Conservation (phyloP, 1,140 invertebrate species). For the Eurosta solidaginis region DNA sequence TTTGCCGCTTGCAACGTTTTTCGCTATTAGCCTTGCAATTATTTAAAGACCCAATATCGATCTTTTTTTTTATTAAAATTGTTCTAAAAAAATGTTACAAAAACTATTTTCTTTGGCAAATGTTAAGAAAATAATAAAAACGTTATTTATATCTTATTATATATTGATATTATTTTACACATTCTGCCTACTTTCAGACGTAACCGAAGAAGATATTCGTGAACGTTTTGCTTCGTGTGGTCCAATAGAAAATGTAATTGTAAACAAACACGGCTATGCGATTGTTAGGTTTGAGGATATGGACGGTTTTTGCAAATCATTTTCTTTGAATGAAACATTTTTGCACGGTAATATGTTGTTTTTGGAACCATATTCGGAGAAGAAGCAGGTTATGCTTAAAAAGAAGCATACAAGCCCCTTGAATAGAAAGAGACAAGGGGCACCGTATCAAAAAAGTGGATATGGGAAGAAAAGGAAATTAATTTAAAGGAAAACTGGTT, state of each 20-base stretch:
- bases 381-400: slow-evolving; percentile 36
- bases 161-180: neutral
- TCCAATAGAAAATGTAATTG: slow-evolving; percentile 38
- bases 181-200: slow-evolving; percentile 27
- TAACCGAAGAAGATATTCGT: slow-evolving; percentile 36
- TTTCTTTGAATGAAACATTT: slow-evolving; percentile 41
- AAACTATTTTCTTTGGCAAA: slow-evolving; percentile 39
- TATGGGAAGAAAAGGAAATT: neutral
- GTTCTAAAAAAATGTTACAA: neutral
- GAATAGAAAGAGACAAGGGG: neutral
- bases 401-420: neutral
- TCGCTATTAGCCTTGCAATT: too few species aligned
- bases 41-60: too few species aligned
- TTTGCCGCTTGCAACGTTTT: too few species aligned
- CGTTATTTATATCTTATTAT: neutral
- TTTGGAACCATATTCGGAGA: slow-evolving; percentile 45
- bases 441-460: neutral
- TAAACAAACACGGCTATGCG: slow-evolving; percentile 30
- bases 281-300: slow-evolving; percentile 40
- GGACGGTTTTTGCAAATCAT: slow-evolving; percentile 50
- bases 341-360: slow-evolving; percentile 41
- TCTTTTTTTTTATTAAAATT: too few species aligned
- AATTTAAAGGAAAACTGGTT: neutral
- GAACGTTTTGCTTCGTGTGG: slow-evolving; percentile 38
- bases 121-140: slow-evolving; percentile 28